Conservation (phyloP, 1,140 invertebrate species). For the Drosophila teissieri region DNA sequence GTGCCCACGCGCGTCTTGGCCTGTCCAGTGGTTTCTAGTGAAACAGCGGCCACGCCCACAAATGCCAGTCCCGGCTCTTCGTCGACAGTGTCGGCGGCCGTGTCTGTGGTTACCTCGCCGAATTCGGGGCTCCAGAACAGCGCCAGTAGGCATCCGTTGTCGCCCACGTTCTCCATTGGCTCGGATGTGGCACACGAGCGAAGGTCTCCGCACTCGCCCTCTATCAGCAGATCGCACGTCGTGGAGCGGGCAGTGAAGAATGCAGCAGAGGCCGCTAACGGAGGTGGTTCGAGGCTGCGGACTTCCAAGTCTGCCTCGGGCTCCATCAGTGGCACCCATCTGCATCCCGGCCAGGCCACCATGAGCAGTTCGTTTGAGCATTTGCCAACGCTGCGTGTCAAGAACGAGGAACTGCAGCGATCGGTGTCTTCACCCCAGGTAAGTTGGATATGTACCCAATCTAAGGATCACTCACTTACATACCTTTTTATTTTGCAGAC, state of each 20-base stretch:
- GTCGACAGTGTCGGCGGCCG: slow-evolving; percentile 36
- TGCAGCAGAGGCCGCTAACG: slow-evolving; percentile 45
- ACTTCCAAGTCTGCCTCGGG: slow-evolving; percentile 70
- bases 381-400: slow-evolving; percentile 84
- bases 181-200: slow-evolving; percentile 61
- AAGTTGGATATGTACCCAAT: slow-evolving; percentile 5
- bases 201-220: slow-evolving; percentile 62
- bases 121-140: slow-evolving; percentile 45
- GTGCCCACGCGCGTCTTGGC: slow-evolving; percentile 70
- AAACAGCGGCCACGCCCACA: slow-evolving; percentile 62
- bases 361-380: slow-evolving; percentile 80
- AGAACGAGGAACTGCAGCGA: slow-evolving; percentile 86
- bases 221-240: slow-evolving; percentile 28
- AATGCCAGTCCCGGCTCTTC: slow-evolving; percentile 48
- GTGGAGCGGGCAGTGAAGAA: slow-evolving; percentile 30
- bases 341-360: slow-evolving; percentile 62
- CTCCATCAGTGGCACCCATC: slow-evolving; percentile 47
- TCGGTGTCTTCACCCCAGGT: slow-evolving; percentile 87
- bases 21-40: slow-evolving; percentile 61
- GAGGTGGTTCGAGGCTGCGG: slow-evolving; percentile 56
- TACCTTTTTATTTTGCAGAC: slow-evolving; percentile 44
- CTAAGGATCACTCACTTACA: background rate
- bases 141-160: slow-evolving; percentile 56
- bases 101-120: slow-evolving; percentile 72
- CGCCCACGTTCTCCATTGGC: slow-evolving; percentile 62